A percentile compares a stretch with the other conserved stretches of the same genome.
phyloP scores from a whole-genome alignment of 1,140 invertebrate genomes.

The Drosophila biarmipes region DNA sequence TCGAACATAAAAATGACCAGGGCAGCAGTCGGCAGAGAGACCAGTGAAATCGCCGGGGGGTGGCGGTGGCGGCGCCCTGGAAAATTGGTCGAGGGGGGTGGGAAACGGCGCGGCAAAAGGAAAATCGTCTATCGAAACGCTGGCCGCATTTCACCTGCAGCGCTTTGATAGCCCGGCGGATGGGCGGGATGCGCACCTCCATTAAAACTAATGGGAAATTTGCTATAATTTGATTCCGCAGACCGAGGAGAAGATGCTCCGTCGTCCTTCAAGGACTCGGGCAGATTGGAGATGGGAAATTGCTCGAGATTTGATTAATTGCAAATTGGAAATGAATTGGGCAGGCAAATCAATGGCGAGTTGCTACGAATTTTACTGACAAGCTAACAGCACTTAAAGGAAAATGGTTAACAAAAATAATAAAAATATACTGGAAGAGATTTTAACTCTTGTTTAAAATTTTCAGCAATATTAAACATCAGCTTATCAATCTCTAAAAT shows the following conservation, averaged over 20 bases:
- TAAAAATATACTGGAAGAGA: too few relatives aligned
- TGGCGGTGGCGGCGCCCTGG: not conserved
- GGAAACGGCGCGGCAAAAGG: constrained; percentile 44
- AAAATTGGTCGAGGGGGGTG: constrained; percentile 17
- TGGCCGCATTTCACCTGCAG: constrained; percentile 72
- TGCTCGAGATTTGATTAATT: constrained; percentile 42
- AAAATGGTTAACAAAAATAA: not conserved
- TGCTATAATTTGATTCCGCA: constrained; percentile 77
- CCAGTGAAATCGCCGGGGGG: constrained; percentile 7
- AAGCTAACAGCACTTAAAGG: not conserved
- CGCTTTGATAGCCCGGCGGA: constrained; percentile 57
- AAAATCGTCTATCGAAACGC: constrained; percentile 73
- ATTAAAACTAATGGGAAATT: constrained; percentile 83
- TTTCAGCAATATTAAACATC: too few relatives aligned
- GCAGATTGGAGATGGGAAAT: constrained; percentile 15
- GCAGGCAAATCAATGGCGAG: constrained; percentile 25
- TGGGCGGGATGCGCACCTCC: constrained; percentile 39
- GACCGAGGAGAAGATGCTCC: not conserved
- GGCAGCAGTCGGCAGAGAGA: not conserved
- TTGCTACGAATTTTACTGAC: not conserved
- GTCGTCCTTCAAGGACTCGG: not conserved
- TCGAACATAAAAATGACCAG: constrained; percentile 68
- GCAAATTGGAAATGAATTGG: constrained; percentile 39
- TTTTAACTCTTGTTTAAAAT: too few relatives aligned
- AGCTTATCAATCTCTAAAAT: too few relatives aligned